phyloP scores from a whole-genome alignment of 2,113 vertebrate genomes.

The Dipodomys ordii region DNA sequence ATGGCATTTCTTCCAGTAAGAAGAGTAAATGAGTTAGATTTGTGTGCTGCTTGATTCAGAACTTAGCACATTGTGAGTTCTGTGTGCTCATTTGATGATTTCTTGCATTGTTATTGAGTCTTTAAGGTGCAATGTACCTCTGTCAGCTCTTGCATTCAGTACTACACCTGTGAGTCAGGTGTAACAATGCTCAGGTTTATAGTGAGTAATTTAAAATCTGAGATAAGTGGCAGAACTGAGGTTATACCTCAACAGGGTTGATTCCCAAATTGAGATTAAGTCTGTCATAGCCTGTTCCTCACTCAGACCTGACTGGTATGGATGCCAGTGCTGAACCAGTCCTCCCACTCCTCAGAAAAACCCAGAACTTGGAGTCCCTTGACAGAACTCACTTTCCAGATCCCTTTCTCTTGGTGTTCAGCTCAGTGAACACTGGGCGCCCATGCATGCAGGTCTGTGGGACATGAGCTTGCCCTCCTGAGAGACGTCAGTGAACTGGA shows the following conservation, averaged over 20 bases:
- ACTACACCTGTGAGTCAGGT: background rate
- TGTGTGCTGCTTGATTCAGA: background rate
- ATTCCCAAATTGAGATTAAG: background rate
- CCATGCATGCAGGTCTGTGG: background rate
- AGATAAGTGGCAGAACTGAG: background rate
- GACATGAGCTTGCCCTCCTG: background rate
- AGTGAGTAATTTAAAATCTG: accelerated
- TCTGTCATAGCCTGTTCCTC: background rate
- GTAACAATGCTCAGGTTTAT: too few species aligned
- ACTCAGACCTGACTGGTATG: too few species aligned
- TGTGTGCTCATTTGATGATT: background rate
- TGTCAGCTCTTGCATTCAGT: background rate
- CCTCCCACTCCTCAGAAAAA: too few species aligned
- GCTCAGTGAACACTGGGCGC: background rate
- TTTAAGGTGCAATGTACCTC: background rate
- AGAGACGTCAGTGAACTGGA: too few species aligned
- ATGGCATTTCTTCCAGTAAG: accelerated
- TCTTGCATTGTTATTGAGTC: background rate
- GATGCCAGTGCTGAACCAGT: background rate
- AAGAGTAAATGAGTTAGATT: background rate
- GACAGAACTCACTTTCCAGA: background rate
- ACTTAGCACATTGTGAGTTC: background rate
- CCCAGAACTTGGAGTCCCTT: background rate
- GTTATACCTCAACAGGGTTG: background rate
- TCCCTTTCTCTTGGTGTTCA: background rate